Conservation (phyloP, 2,888 invertebrate genomes). For the Muschampia plurimacula region DNA sequence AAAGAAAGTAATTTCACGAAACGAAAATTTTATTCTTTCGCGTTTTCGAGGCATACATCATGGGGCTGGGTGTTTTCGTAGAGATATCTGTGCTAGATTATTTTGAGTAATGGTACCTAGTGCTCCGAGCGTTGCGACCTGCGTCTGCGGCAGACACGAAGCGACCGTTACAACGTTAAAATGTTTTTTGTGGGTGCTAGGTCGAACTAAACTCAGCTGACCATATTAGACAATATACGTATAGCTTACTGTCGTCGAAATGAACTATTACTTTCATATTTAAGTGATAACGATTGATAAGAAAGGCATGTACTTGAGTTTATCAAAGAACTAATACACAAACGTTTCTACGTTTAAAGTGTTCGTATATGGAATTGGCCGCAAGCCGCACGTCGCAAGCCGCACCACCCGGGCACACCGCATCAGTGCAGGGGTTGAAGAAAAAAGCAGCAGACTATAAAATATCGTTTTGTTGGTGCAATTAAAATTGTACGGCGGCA, state of each 20-base stretch:
- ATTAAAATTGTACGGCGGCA: slow-evolving; percentile 72
- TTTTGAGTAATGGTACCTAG: slow-evolving; percentile 76
- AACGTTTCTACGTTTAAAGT: background rate
- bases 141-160: slow-evolving; percentile 26
- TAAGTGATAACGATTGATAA: too few relatives aligned
- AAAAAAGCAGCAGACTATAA: slow-evolving; percentile 72
- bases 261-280: too few relatives aligned
- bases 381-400: slow-evolving; percentile 15
- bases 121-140: slow-evolving; percentile 26
- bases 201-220: too few relatives aligned
- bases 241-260: too few relatives aligned
- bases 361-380: background rate
- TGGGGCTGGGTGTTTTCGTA: slow-evolving; percentile 56
- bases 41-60: slow-evolving; percentile 72
- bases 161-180: background rate
- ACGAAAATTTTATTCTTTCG: slow-evolving; percentile 64
- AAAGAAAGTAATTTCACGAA: too few relatives aligned
- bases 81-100: slow-evolving; percentile 81
- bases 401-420: slow-evolving; percentile 31
- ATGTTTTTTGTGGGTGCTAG: background rate
- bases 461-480: slow-evolving; percentile 77
- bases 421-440: slow-evolving; percentile 51
- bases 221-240: too few relatives aligned
- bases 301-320: too few relatives aligned
- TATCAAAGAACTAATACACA: too few relatives aligned